Conservation (phyloP, 2,888 invertebrate genomes). For the Stratiomys singularior region DNA sequence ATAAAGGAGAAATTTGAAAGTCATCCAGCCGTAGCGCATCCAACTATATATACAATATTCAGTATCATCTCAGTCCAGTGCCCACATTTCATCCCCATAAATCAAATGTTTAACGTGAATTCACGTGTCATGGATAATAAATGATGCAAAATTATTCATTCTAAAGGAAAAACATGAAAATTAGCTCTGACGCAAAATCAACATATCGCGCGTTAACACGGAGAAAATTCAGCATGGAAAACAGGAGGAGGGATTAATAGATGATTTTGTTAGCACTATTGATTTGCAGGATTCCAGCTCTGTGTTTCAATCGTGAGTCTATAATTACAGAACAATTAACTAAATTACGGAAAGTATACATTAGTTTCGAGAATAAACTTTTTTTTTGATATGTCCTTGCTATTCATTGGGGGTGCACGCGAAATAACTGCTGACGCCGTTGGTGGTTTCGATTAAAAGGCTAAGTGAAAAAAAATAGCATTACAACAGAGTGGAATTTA, state of each 20-base stretch:
- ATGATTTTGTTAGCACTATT: neutral
- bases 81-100: conserved; percentile 8
- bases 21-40: neutral
- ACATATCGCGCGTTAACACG: neutral
- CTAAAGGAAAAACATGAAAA: neutral
- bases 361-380: no score
- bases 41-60: neutral
- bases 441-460: no score
- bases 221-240: neutral
- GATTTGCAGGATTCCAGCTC: no score
- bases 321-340: no score
- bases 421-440: no score
- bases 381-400: no score
- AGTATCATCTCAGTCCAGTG: neutral
- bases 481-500: no score
- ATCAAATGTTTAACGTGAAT: neutral
- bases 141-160: conserved; percentile 6
- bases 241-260: neutral
- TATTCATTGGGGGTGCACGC: no score
- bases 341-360: no score
- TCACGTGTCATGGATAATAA: conserved; percentile 1
- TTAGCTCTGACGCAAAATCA: neutral
- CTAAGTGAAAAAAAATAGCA: no score
- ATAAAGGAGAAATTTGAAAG: neutral
- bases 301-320: no score